phyloP scores from a whole-genome alignment of 2,888 invertebrate species.

The Incurvaria masculella region DNA sequence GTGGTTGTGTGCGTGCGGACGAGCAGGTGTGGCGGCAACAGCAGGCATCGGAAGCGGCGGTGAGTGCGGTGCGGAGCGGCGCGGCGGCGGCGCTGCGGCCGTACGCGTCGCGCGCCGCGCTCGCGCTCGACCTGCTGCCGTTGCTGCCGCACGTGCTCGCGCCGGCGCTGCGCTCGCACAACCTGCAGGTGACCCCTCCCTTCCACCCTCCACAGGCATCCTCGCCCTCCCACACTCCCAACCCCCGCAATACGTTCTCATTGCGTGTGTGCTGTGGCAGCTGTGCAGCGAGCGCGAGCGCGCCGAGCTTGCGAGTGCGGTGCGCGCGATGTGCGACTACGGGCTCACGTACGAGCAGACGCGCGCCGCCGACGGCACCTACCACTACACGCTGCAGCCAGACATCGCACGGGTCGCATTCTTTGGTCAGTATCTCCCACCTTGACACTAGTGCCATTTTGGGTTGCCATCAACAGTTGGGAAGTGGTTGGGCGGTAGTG shows the following conservation, averaged over 20 bases:
- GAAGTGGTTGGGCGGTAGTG: too few species aligned
- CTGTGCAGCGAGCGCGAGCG: conserved; percentile 73
- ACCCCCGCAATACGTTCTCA: not conserved
- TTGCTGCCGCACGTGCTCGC: conserved; percentile 67
- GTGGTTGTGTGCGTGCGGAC: conserved; percentile 52
- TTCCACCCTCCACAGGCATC: too few species aligned
- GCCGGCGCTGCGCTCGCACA: conserved; percentile 72
- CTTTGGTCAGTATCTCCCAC: conserved; percentile 27
- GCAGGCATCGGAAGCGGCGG: conserved; percentile 46
- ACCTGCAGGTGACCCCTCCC: conserved; percentile 33
- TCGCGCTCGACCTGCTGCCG: conserved; percentile 72
- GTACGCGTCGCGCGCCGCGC: conserved; percentile 24
- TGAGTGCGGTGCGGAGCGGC: conserved; percentile 60
- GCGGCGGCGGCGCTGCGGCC: conserved; percentile 41
- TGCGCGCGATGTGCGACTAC: conserved; percentile 85
- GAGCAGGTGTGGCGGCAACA: conserved; percentile 32
- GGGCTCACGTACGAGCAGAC: conserved; percentile 84
- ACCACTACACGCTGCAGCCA: conserved; percentile 70
- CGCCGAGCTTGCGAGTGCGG: conserved; percentile 63
- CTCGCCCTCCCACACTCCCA: too few species aligned
- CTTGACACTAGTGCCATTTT: too few species aligned
- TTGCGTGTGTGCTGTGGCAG: conserved; percentile 36
- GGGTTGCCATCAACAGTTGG: too few species aligned
- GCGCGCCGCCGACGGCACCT: conserved; percentile 71
- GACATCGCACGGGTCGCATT: conserved; percentile 67